Conservation (phyloP, 2,113 vertebrate species). For the Cinclus mexicanus region DNA sequence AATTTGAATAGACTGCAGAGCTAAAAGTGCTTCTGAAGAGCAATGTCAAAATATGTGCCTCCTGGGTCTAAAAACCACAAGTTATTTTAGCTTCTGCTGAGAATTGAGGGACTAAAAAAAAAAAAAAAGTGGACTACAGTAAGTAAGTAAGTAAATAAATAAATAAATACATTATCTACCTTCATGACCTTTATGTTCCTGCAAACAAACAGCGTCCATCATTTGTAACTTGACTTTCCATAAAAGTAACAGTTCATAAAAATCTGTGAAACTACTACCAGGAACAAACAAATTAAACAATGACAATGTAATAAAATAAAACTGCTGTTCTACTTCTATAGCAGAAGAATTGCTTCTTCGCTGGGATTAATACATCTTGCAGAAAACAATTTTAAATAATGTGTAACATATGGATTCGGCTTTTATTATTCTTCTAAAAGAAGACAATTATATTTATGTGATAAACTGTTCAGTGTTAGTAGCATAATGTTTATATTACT, state of each 20-base stretch:
- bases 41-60: constrained; percentile 62
- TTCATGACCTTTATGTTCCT: constrained; percentile 46
- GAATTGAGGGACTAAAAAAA: neutral
- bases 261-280: constrained; percentile 71
- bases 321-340: constrained; percentile 65
- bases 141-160: neutral
- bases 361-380: constrained; percentile 72
- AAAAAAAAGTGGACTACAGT: neutral
- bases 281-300: constrained; percentile 79
- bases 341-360: constrained; percentile 68
- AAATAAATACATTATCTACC: constrained; percentile 60
- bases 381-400: constrained; percentile 78
- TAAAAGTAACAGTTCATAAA: constrained; percentile 78
- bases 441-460: constrained; percentile 80
- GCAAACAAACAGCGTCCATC: constrained; percentile 62
- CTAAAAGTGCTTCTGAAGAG: constrained; percentile 47
- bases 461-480: constrained; percentile 77
- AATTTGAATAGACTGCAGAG: constrained; percentile 59
- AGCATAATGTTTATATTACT: constrained; percentile 78
- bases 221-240: constrained; percentile 67
- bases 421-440: constrained; percentile 80
- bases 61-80: constrained; percentile 30
- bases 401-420: constrained; percentile 74
- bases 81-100: constrained; percentile 60
- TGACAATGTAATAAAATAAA: constrained; percentile 74